Conservation (phyloP, 2,888 invertebrate species). For the Electrophaes corylata region DNA sequence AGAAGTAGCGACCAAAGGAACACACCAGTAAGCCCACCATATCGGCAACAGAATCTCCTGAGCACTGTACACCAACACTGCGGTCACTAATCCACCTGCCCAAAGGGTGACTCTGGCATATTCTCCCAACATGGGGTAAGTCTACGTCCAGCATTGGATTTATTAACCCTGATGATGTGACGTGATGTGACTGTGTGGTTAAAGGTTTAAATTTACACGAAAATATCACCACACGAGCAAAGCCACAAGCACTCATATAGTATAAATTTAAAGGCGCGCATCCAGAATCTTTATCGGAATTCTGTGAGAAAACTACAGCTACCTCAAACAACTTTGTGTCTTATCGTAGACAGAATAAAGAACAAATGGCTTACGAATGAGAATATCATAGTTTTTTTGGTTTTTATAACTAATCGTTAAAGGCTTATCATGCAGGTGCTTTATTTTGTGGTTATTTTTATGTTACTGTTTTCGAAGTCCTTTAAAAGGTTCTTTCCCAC, state of each 20-base stretch:
- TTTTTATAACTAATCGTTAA: constrained; percentile 58
- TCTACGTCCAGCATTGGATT: too few relatives aligned
- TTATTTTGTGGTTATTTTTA: constrained; percentile 54
- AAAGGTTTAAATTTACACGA: neutral
- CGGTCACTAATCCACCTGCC: too few relatives aligned
- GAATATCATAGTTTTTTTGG: constrained; percentile 38
- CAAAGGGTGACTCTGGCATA: too few relatives aligned
- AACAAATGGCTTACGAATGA: neutral
- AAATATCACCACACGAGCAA: neutral
- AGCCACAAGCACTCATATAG: neutral
- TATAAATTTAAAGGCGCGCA: constrained; percentile 56
- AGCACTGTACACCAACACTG: too few relatives aligned
- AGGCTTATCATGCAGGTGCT: constrained; percentile 62
- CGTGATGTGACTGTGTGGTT: too few relatives aligned
- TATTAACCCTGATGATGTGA: too few relatives aligned
- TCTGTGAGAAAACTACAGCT: constrained; percentile 25
- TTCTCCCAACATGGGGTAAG: too few relatives aligned
- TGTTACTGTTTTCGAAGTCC: constrained; percentile 36
- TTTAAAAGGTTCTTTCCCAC: constrained; percentile 43
- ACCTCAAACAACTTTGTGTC: constrained; percentile 23
- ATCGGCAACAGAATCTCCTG: too few relatives aligned
- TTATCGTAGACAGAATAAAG: constrained; percentile 22
- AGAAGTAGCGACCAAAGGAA: too few relatives aligned
- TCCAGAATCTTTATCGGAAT: constrained; percentile 55
- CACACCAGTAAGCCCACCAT: too few relatives aligned